Conservation (phyloP, 2,888 invertebrate genomes). For the Drosophila recens region DNA sequence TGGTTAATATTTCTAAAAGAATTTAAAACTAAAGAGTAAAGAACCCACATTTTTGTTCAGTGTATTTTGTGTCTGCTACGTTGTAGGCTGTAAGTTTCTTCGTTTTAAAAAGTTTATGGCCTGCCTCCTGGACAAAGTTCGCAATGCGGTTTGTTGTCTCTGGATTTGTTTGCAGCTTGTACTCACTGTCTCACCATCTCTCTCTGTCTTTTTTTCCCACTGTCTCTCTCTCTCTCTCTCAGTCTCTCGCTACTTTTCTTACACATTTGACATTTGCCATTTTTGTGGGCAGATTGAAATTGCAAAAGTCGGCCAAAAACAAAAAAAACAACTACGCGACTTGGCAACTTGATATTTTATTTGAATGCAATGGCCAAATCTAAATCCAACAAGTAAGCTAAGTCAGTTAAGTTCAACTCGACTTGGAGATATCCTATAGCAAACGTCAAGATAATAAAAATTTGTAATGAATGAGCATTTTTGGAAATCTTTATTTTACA, state of each 20-base stretch:
- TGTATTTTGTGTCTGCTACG: slow-evolving; percentile 21
- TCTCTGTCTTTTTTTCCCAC: too few species aligned
- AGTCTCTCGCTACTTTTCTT: not conserved
- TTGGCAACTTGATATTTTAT: slow-evolving; percentile 71
- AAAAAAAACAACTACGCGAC: slow-evolving; percentile 13
- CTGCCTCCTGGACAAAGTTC: slow-evolving; percentile 39
- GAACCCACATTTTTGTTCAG: not conserved
- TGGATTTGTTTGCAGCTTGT: slow-evolving; percentile 44
- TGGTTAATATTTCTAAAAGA: too few species aligned
- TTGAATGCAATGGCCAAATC: slow-evolving; percentile 60
- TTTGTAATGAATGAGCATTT: too few species aligned
- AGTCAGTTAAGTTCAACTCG: not conserved
- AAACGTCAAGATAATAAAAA: not conserved
- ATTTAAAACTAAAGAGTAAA: too few species aligned
- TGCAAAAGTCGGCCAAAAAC: slow-evolving; percentile 44
- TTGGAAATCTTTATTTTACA: too few species aligned
- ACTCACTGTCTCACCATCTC: slow-evolving; percentile 27
- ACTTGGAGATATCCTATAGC: slow-evolving; percentile 1
- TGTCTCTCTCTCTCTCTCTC: not conserved
- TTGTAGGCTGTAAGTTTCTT: slow-evolving; percentile 32
- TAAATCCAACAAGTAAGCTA: slow-evolving; percentile 18
- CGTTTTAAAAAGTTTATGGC: slow-evolving; percentile 33
- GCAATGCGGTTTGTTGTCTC: slow-evolving; percentile 46
- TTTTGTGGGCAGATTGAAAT: slow-evolving; percentile 52
- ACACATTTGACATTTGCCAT: slow-evolving; percentile 51